Conservation (phyloP, 35 echinoderm and acorn worm species). For the Heliocidaris tuberculata region DNA sequence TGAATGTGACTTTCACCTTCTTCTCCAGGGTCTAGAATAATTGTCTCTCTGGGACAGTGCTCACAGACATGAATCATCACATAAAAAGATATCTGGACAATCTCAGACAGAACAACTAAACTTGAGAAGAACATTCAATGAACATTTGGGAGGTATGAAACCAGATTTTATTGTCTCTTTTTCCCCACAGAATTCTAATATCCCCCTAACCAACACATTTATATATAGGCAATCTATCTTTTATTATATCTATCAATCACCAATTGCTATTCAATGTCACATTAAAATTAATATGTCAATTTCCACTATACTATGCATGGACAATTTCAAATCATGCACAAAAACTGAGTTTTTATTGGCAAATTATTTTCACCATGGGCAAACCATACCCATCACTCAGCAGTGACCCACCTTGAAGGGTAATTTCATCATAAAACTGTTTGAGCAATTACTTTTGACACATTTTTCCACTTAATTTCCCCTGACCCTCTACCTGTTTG, state of each 20-base stretch:
- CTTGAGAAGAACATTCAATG: no score
- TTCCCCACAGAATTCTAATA: no score
- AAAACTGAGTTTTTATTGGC: neutral
- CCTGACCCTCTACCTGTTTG: neutral
- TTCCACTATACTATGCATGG: neutral
- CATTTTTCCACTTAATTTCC: neutral
- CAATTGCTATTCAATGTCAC: neutral
- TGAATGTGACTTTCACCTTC: no score
- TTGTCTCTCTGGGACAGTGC: no score
- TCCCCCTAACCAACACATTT: no score
- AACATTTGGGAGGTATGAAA: no score
- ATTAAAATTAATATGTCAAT: neutral
- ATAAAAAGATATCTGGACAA: no score
- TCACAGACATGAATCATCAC: no score
- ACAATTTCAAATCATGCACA: neutral
- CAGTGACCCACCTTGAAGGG: neutral
- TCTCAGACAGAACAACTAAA: no score
- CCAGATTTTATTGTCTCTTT: no score
- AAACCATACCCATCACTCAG: neutral
- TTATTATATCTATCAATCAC: neutral
- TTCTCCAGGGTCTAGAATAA: no score
- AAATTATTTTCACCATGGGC: neutral
- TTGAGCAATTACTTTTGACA: neutral
- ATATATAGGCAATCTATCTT: neutral
- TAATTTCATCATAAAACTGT: neutral